Evolutionary conservation across 1,140 invertebrate genomes (phyloP), one percentile per base, ranked within the genome.

Genomic region (Zaprionus africanus): DNA sequence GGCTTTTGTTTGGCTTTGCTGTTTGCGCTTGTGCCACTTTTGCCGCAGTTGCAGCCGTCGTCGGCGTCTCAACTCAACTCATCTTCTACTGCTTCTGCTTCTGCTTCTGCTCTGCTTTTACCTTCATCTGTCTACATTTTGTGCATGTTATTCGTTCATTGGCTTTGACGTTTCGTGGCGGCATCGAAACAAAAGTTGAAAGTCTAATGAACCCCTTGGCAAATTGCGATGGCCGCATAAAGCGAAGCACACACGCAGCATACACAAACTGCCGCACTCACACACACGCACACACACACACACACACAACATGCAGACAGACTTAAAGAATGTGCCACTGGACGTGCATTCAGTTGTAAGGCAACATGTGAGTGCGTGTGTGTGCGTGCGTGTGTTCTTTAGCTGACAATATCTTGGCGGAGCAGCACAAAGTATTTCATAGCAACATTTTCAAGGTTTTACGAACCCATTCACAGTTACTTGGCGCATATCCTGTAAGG

Each of bases 141-240:
- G 62, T 82, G 75, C 78, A 79, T 79, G 81, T 81, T 86, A 81
- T 79, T 78, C 79, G 82, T 79, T 72, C 82, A 86, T 86, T 82
- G 82, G 82, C 82, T 85, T 85, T 85, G 82, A 85, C 64, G 59
- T 78, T 71, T 28, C 60, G 69, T 56, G 81, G 74, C 54, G 36
- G 61, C 71, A 74, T 38, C 26, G 60, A 74, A 61, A 74, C 71
- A 74, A 74, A 74, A 64, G 63, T 71, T 76, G 79, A 76, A 85
- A 78, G 82, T 86, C 79, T 85, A 86, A 86, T 85, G 82, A 86
- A 85, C 82, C 82, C 79, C 84, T 82, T 76, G 75, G 79, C 79
- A 53, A 71, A 76, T 60, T 65, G 69, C 69, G 57, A 60, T 71
- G 70, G 60, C 57, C 53, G 64, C 78, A 84, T 81, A 78, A 81